These are phyloP conservation scores for Archilochus colubris DNA, from an alignment of 2,113 vertebrate species.

Conservation along the genomic window DNA sequence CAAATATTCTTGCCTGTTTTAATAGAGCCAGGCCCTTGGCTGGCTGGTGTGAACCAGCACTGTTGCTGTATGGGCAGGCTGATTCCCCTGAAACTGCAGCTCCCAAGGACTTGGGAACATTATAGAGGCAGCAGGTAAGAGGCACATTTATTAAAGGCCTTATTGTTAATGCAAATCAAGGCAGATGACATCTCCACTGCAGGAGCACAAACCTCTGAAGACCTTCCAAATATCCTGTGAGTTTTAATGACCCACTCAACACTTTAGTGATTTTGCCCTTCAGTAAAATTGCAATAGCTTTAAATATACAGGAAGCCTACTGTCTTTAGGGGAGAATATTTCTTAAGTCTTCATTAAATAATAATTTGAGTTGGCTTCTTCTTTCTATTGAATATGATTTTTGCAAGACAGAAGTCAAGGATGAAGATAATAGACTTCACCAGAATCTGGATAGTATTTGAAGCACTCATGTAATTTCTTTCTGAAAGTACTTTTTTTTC, in stretches of 20 bases:
- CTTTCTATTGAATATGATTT: background rate
- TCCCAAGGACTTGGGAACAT: background rate
- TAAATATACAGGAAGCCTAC: background rate
- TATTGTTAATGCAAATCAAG: background rate
- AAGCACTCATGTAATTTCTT: background rate
- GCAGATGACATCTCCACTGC: conserved; percentile 9
- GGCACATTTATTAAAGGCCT: background rate
- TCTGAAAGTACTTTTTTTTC: background rate
- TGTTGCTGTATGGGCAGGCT: background rate
- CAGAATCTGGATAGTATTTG: background rate
- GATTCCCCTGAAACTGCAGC: background rate
- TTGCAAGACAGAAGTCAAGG: background rate
- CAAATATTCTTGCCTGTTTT: background rate
- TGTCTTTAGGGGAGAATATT: background rate
- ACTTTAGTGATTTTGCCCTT: background rate
- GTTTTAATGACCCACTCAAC: background rate
- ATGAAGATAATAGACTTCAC: background rate
- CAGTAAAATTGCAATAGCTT: background rate
- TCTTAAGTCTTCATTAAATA: background rate
- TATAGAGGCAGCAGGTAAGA: background rate
- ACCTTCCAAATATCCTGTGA: background rate
- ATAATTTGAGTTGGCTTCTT: background rate
- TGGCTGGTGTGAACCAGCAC: background rate
- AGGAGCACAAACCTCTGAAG: background rate
- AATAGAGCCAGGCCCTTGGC: background rate